Conservation (phyloP, 2,888 invertebrate species). For the Poecilobothrus nobilitatus region DNA sequence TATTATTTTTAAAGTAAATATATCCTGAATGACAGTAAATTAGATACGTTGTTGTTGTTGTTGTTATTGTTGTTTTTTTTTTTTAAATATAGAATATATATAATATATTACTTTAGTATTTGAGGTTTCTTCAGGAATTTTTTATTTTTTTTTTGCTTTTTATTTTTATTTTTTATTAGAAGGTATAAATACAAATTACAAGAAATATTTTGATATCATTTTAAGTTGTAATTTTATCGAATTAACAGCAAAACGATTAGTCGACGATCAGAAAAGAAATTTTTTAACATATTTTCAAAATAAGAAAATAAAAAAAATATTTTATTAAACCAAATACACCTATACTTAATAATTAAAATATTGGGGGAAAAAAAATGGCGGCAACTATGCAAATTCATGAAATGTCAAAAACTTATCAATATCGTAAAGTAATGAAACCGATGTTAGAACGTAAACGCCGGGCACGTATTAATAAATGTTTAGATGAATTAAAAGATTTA, state of each 20-base stretch:
- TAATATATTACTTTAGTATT: too few species aligned
- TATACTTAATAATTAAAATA: constrained; percentile 7
- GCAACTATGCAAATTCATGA: constrained; percentile 30
- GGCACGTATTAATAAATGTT: constrained; percentile 81
- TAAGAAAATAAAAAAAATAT: constrained; percentile 14
- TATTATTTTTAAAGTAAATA: neutral
- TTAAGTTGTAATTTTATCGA: constrained; percentile 34
- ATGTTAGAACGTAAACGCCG: constrained; percentile 83
- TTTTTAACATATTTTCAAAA: neutral
- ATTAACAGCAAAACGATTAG: constrained; percentile 22
- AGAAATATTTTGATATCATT: constrained; percentile 36
- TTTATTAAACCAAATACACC: constrained; percentile 7
- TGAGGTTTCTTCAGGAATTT: too few species aligned
- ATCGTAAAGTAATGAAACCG: constrained; percentile 90
- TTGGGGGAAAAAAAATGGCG: constrained; percentile 1
- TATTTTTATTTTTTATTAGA: neutral
- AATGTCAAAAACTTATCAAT: constrained; percentile 83
- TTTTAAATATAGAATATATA: too few species aligned
- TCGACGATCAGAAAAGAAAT: too few species aligned
- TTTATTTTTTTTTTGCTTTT: too few species aligned
- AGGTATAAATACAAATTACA: constrained; percentile 37
- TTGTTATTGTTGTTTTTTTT: neutral
- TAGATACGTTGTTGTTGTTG: neutral
- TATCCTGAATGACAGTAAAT: neutral
- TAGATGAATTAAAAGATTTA: constrained; percentile 81